Evolutionary conservation across 2,797 vertebrate species (phyloP).

Genomic region (Aeoliscus strigatus): DNA sequence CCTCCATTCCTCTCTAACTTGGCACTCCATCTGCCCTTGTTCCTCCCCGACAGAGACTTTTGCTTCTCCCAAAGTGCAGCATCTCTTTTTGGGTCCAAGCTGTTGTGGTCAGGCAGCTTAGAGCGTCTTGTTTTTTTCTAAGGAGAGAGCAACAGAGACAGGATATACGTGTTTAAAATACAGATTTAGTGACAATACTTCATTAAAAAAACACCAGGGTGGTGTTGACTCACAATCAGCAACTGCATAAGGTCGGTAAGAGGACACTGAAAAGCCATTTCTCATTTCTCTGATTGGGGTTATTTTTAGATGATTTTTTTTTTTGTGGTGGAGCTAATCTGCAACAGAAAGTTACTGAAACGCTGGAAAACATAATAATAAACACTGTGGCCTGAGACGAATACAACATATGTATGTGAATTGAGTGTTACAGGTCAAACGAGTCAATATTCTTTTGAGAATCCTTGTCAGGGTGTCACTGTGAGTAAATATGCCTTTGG

Average conservation of each 20-base stretch:
- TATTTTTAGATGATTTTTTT: slow-evolving; percentile 56
- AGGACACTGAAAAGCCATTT: slow-evolving; percentile 25
- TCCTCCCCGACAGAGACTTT: slow-evolving; percentile 70
- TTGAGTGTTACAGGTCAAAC: neutral
- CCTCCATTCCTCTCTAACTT: slow-evolving; percentile 70
- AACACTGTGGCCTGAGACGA: slow-evolving; percentile 4
- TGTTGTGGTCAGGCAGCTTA: slow-evolving; percentile 84
- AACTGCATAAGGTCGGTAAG: slow-evolving; percentile 30
- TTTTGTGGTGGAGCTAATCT: slow-evolving; percentile 49
- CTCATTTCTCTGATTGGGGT: slow-evolving; percentile 25
- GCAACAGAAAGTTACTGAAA: slow-evolving; percentile 28
- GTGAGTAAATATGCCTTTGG: neutral
- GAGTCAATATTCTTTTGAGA: neutral
- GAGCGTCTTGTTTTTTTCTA: slow-evolving; percentile 84
- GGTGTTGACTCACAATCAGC: slow-evolving; percentile 24
- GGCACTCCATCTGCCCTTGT: slow-evolving; percentile 75
- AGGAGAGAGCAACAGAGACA: slow-evolving; percentile 4
- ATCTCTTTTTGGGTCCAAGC: slow-evolving; percentile 80
- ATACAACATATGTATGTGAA: slow-evolving; percentile 13
- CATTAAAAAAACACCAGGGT: slow-evolving; percentile 14
- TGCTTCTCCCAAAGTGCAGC: slow-evolving; percentile 76
- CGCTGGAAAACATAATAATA: slow-evolving; percentile 20
- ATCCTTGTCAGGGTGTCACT: slow-evolving; percentile 1
- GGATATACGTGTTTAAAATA: slow-evolving; percentile 14
- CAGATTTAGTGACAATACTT: slow-evolving; percentile 13